Evolutionary conservation across 2,797 vertebrate species (phyloP), one percentile per base, ranked within the genome.

Genomic region (Vireo griseus): DNA sequence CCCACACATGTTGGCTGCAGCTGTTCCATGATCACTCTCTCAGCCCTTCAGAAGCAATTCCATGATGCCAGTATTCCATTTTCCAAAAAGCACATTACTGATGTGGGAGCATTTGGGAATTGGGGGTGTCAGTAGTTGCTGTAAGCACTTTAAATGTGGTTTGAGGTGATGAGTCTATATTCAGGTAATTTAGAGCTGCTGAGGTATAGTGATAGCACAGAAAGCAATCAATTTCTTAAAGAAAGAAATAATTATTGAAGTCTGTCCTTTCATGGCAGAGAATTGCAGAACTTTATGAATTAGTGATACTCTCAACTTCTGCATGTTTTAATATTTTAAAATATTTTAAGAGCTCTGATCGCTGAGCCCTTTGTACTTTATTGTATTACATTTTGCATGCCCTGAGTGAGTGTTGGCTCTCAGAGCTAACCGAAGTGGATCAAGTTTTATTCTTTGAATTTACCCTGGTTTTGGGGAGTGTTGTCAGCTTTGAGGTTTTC

Each of bases 1-100:
- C 13, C 26, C 55, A 8, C 13, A 0, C 0, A 2, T 18, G 2
- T 6, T 50, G 57, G 17, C 26, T 44, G 2, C 44, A 59, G 40
- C 66, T 47, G 6, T 18, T 45, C 25, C 3, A 0, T 4, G 22
- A 11, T 26, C 12, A 6, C 21, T 66, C 13, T 63, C 0, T 61
- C 12, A 22, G 3, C 63, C 12, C 13, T 77, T 19, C 45, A 29
- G 29, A 29, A 65, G 40, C 1, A 1, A 2, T 4, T 35, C 25
- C 39, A 39, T 29, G 11, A 7, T n/a, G 42, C 47, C 63, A 65
- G 4, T 4, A 7, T 83, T 45, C 10, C 26, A 19, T 6, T 3
- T 19, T 10, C 54, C 55, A 24, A 13, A 44, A 19, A 3, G n/a
- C 48, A 28, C 25, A 9, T 37, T 4, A 17, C 25, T 33, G 28